Evolutionary conservation across 2,797 vertebrate species (phyloP).

Genomic region (Rallus crepitans): DNA sequence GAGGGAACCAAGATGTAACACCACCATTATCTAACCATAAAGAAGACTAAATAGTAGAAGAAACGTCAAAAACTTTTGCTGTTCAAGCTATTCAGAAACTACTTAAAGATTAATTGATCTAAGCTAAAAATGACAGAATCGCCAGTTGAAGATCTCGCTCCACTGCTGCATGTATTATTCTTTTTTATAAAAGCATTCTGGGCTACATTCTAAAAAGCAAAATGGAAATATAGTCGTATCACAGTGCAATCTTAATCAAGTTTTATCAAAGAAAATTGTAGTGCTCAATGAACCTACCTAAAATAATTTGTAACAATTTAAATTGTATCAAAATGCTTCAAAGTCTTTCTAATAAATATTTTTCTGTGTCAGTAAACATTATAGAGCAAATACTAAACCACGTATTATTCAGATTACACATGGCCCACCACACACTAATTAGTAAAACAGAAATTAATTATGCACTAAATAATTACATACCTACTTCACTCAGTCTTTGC

Average conservation of each 20-base stretch:
- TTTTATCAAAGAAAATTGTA: background rate
- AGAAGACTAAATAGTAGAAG: background rate
- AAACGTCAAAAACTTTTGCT: background rate
- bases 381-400: background rate
- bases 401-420: background rate
- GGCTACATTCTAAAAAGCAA: background rate
- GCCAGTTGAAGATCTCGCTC: background rate
- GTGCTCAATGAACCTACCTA: background rate
- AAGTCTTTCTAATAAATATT: background rate
- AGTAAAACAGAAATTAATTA: background rate
- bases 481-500: background rate
- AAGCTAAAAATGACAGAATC: background rate
- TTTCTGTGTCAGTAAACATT: background rate
- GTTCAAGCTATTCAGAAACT: background rate
- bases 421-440: background rate
- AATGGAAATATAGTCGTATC: background rate
- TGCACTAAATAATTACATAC: background rate
- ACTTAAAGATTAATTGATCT: background rate
- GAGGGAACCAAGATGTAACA: background rate
- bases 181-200: background rate
- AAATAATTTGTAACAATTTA: background rate
- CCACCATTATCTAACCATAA: background rate
- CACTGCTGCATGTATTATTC: background rate
- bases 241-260: background rate
- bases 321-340: background rate